These are phyloP conservation scores for Drosophila trichaetosa DNA, from an alignment of 2,888 invertebrate genomes.

Conservation along the genomic window DNA sequence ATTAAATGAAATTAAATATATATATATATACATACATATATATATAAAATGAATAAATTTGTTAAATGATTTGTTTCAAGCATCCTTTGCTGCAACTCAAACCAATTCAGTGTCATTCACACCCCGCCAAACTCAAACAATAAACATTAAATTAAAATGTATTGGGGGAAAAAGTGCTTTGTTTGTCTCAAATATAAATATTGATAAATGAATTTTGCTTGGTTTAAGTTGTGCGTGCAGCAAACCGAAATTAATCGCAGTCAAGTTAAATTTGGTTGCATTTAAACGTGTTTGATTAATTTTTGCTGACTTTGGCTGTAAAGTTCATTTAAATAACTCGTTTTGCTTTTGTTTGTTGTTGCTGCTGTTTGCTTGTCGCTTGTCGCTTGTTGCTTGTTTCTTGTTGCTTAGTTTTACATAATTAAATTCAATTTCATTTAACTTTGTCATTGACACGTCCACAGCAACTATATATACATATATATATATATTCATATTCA, in stretches of 20 bases:
- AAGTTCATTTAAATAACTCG: slow-evolving; percentile 45
- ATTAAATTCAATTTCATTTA: slow-evolving; percentile 49
- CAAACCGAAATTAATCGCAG: slow-evolving; percentile 22
- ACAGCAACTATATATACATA: slow-evolving; percentile 4
- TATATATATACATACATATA: no score
- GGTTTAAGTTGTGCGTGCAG: slow-evolving; percentile 23
- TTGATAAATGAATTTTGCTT: slow-evolving; percentile 36
- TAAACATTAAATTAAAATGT: slow-evolving; percentile 2
- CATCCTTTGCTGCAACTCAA: slow-evolving; percentile 4
- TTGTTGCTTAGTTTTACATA: slow-evolving; percentile 43
- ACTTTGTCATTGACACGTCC: slow-evolving; percentile 57
- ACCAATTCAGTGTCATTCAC: slow-evolving; percentile 34
- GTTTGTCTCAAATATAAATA: slow-evolving; percentile 31
- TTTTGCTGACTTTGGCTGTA: slow-evolving; percentile 14
- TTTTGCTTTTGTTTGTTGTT: slow-evolving; percentile 10
- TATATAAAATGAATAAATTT: not conserved
- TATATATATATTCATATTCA: not conserved
- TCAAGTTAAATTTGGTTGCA: slow-evolving; percentile 13
- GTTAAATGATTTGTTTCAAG: not conserved
- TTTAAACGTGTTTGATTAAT: slow-evolving; percentile 38
- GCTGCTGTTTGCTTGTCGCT: slow-evolving; percentile 1
- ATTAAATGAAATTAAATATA: not conserved
- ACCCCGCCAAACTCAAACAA: slow-evolving; percentile 1
- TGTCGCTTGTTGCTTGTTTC: not conserved
- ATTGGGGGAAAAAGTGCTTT: slow-evolving; percentile 20